phyloP scores from a whole-genome alignment of 1,140 invertebrate species.

The Caerostris extrusa region DNA sequence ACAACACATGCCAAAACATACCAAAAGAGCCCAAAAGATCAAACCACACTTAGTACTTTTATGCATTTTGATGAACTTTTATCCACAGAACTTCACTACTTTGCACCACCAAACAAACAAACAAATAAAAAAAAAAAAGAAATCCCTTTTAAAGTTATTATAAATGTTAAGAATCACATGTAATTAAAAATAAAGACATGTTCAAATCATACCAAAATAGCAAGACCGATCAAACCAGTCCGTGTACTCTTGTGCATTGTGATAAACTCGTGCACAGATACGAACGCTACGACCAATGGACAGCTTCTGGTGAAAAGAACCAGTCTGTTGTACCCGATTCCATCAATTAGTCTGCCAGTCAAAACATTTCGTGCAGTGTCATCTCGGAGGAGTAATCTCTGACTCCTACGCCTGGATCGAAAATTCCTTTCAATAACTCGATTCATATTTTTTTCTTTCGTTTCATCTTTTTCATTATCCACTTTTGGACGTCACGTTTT shows the following conservation, averaged over 20 bases:
- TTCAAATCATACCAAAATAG: constrained; percentile 24
- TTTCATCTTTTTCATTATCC: constrained; percentile 38
- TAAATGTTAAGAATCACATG: too few relatives aligned
- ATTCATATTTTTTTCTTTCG: constrained; percentile 52
- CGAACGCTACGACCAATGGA: background rate
- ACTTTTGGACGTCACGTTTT: constrained; percentile 43
- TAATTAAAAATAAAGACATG: too few relatives aligned
- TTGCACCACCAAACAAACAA: too few relatives aligned
- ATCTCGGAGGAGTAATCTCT: background rate
- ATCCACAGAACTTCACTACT: too few relatives aligned
- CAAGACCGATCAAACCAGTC: constrained; percentile 52
- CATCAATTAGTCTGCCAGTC: constrained; percentile 49
- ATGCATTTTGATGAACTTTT: background rate
- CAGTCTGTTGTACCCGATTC: background rate
- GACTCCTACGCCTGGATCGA: constrained; percentile 45
- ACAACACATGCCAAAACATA: background rate
- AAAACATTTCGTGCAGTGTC: constrained; percentile 3
- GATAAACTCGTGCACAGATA: background rate
- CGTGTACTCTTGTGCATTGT: constrained; percentile 57
- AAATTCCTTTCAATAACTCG: constrained; percentile 6
- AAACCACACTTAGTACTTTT: background rate
- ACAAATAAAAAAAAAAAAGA: too few relatives aligned
- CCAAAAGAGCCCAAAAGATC: background rate
- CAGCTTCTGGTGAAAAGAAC: background rate
- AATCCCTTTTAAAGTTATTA: too few relatives aligned